Evolutionary conservation across 2,797 vertebrate species (phyloP).

Genomic region (Gadopsis bispinosus): DNA sequence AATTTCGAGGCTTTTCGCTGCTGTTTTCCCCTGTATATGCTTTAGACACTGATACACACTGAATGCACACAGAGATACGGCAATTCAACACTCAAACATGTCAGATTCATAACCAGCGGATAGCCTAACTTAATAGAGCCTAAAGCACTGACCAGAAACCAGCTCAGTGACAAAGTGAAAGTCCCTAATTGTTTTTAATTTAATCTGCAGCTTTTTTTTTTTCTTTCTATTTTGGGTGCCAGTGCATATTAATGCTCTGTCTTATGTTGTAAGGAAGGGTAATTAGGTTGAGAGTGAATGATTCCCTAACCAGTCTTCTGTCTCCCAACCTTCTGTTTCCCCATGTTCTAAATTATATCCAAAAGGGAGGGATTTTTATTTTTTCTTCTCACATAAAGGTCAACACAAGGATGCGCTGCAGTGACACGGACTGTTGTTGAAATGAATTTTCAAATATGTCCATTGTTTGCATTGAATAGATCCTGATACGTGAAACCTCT

Average conservation of each 20-base stretch:
- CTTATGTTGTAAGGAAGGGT: constrained; percentile 82
- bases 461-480: background rate
- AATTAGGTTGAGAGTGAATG: constrained; percentile 85
- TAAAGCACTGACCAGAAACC: constrained; percentile 79
- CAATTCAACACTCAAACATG: constrained; percentile 46
- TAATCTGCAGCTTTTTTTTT: constrained; percentile 71
- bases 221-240: constrained; percentile 79
- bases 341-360: constrained; percentile 79
- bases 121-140: constrained; percentile 71
- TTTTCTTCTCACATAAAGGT: constrained; percentile 57
- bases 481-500: constrained; percentile 1
- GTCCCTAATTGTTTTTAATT: constrained; percentile 83
- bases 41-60: constrained; percentile 39
- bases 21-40: constrained; percentile 24
- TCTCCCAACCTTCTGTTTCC: constrained; percentile 86
- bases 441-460: constrained; percentile 7
- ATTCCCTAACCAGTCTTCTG: constrained; percentile 85
- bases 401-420: constrained; percentile 48
- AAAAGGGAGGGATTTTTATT: constrained; percentile 51
- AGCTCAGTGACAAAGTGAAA: constrained; percentile 78
- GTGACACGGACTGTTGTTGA: constrained; percentile 15
- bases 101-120: constrained; percentile 66
- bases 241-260: constrained; percentile 84
- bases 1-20: constrained; percentile 58
- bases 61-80: constrained; percentile 42